phyloP scores from a whole-genome alignment of 2,888 invertebrate species.

The Leptothorax acervorum region DNA sequence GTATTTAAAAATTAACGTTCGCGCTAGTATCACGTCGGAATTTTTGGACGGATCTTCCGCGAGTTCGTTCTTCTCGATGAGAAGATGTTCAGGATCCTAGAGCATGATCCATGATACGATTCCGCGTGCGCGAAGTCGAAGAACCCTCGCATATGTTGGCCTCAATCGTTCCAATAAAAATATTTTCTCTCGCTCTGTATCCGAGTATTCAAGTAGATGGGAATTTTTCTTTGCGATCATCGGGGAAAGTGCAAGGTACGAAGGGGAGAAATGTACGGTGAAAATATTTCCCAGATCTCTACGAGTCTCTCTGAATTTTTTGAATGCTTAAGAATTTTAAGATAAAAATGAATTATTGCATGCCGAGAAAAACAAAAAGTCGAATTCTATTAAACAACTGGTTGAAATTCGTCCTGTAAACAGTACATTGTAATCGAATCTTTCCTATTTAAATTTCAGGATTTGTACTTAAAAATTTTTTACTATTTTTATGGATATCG shows the following conservation, averaged over 20 bases:
- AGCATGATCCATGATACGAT: slow-evolving; percentile 59
- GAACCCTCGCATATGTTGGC: slow-evolving; percentile 69
- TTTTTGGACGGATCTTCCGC: not conserved
- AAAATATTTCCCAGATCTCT: slow-evolving; percentile 61
- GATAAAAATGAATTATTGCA: not conserved
- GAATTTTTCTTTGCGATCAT: slow-evolving; percentile 59
- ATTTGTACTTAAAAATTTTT: not conserved
- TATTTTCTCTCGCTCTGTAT: slow-evolving; percentile 67
- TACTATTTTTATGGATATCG: not conserved
- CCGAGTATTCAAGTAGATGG: slow-evolving; percentile 48
- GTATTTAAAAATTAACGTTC: not conserved
- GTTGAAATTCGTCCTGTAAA: not conserved
- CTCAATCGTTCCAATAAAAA: slow-evolving; percentile 74
- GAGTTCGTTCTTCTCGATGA: not conserved
- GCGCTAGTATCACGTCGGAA: not conserved
- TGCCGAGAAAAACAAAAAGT: not conserved
- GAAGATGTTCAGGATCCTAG: slow-evolving; percentile 59
- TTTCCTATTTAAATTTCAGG: not conserved
- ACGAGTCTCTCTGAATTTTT: slow-evolving; percentile 56
- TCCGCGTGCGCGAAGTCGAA: slow-evolving; percentile 54
- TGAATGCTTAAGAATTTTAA: not conserved
- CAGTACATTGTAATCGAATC: not conserved
- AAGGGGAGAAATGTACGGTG: slow-evolving; percentile 42
- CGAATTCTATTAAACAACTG: not conserved
- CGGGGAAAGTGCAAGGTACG: slow-evolving; percentile 35